Percentiles rank a stretch among this genome's conserved stretches.
phyloP scores from a whole-genome alignment of 1,140 invertebrate species.

The Atta texana region DNA sequence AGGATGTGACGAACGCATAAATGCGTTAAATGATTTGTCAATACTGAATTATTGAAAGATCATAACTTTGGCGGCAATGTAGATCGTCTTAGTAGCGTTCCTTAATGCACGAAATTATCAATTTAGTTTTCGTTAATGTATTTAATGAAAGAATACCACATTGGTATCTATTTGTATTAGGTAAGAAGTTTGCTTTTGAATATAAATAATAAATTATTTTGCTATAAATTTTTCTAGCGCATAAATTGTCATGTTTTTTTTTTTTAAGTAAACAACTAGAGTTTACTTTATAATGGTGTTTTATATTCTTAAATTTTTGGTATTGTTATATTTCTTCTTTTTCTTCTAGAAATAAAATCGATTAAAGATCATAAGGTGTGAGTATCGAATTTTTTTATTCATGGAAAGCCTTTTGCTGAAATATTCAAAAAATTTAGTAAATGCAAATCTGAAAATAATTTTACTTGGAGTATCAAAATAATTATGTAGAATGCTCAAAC shows the following conservation, averaged over 20 bases:
- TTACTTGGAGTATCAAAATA: too few relatives aligned
- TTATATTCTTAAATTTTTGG: background rate
- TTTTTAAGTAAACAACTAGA: background rate
- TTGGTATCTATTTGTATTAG: background rate
- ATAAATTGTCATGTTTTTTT: background rate
- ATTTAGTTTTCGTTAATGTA: background rate
- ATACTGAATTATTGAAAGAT: constrained; percentile 35
- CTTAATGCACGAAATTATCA: background rate
- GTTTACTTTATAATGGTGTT: background rate
- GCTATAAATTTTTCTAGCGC: too few relatives aligned
- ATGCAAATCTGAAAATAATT: too few relatives aligned
- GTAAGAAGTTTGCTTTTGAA: background rate
- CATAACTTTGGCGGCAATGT: background rate
- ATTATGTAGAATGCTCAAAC: too few relatives aligned
- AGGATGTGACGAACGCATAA: background rate
- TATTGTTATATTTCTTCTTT: too few relatives aligned
- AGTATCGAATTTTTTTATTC: too few relatives aligned
- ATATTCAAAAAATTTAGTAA: too few relatives aligned
- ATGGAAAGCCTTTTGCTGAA: background rate
- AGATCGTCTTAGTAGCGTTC: background rate
- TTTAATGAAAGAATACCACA: background rate
- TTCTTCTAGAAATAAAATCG: background rate
- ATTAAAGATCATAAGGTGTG: too few relatives aligned
- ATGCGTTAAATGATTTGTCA: constrained; percentile 31
- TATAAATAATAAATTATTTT: background rate